These are phyloP conservation scores for Phyllotis vaccarum DNA, from an alignment of 2,797 vertebrate genomes.

Conservation along the genomic window DNA sequence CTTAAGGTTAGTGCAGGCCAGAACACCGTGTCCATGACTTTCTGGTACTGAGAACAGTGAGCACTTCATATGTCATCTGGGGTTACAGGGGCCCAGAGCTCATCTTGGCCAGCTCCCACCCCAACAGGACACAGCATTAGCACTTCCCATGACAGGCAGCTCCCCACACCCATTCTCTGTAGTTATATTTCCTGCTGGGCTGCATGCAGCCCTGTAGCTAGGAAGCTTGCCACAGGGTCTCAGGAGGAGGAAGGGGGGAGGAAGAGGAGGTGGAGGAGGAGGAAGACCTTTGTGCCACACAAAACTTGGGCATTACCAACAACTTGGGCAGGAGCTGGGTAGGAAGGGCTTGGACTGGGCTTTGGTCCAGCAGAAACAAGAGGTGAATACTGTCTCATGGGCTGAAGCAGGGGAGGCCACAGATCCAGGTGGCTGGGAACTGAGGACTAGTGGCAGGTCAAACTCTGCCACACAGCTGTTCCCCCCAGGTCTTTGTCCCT, in stretches of 20 bases:
- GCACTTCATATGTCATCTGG: background rate
- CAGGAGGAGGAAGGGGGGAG: background rate
- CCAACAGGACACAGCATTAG: background rate
- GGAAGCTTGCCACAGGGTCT: background rate
- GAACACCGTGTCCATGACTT: background rate
- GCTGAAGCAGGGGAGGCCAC: background rate
- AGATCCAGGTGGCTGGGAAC: background rate
- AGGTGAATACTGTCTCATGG: too few relatives aligned
- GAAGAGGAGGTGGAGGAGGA: too few relatives aligned
- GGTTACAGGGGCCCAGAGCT: too few relatives aligned
- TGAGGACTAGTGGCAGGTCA: background rate
- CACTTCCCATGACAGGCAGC: background rate
- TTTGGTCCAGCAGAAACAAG: background rate
- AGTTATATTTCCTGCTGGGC: background rate
- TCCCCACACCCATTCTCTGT: background rate
- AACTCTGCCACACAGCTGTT: fast-evolving
- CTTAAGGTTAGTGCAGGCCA: background rate
- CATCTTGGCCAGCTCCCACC: background rate
- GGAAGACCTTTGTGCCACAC: background rate
- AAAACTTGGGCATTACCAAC: background rate
- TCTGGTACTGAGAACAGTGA: background rate
- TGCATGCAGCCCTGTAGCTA: background rate
- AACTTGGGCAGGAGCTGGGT: background rate
- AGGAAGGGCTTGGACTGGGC: background rate
- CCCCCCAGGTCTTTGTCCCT: background rate